phyloP scores from a whole-genome alignment of 1,140 invertebrate species.

The Drosophila ogumai region DNA sequence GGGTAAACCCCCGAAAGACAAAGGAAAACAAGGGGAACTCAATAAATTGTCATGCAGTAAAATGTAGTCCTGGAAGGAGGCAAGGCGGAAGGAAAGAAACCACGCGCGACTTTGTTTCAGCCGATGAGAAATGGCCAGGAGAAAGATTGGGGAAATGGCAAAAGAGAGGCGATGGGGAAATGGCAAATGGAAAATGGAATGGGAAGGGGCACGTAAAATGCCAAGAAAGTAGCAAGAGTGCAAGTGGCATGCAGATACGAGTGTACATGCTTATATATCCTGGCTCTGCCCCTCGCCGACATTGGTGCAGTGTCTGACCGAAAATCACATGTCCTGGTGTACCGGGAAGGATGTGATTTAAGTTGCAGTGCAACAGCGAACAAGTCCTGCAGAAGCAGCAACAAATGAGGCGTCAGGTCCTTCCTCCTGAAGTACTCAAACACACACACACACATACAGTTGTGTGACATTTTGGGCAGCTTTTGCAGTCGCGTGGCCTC shows the following conservation, averaged over 20 bases:
- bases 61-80: slow-evolving; percentile 62
- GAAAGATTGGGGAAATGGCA: slow-evolving; percentile 19
- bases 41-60: slow-evolving; percentile 84
- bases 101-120: slow-evolving; percentile 77
- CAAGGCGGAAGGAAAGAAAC: slow-evolving; percentile 45
- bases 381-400: slow-evolving; percentile 22
- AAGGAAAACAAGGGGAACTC: slow-evolving; percentile 68
- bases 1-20: slow-evolving; percentile 33
- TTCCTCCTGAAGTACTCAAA: slow-evolving; percentile 3
- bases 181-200: slow-evolving; percentile 23
- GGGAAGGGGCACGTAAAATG: slow-evolving; percentile 66
- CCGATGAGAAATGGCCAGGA: slow-evolving; percentile 58
- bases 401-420: slow-evolving; percentile 43
- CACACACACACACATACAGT: not conserved
- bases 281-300: not conserved
- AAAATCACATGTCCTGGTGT: slow-evolving; percentile 83
- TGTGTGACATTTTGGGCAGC: slow-evolving; percentile 65
- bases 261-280: slow-evolving; percentile 40
- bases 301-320: slow-evolving; percentile 64
- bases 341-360: slow-evolving; percentile 84
- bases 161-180: slow-evolving; percentile 18
- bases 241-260: slow-evolving; percentile 61
- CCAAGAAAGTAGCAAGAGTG: slow-evolving; percentile 73
- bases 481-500: slow-evolving; percentile 42
- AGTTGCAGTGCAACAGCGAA: slow-evolving; percentile 65